Conservation (phyloP, 2,113 vertebrate genomes). For the Diglossa brunneiventris region DNA sequence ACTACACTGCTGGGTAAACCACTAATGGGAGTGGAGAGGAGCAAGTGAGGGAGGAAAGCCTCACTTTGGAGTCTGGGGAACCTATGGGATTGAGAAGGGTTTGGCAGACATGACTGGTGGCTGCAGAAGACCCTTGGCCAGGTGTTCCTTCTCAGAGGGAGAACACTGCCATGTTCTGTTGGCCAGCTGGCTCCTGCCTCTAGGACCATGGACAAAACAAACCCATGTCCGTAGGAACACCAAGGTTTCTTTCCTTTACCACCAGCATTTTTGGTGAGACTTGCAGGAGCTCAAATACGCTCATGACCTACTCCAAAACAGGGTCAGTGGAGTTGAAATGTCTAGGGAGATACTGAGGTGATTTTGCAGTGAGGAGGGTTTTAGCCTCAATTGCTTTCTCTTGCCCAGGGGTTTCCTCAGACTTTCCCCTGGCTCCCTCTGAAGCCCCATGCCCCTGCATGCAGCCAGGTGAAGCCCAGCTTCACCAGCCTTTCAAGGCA, state of each 20-base stretch:
- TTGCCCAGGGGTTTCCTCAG: background rate
- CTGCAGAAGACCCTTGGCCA: background rate
- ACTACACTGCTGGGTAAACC: background rate
- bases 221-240: background rate
- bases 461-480: background rate
- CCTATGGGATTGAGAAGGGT: background rate
- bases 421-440: background rate
- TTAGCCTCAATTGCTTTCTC: background rate
- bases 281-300: background rate
- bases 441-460: background rate
- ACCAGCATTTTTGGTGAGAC: background rate
- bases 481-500: background rate
- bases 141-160: background rate
- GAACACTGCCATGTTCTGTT: background rate
- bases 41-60: background rate
- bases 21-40: background rate
- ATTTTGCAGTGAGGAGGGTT: background rate
- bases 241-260: background rate
- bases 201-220: background rate
- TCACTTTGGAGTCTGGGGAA: background rate
- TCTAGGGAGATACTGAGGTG: background rate
- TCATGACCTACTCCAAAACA: rapidly evolving
- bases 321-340: background rate
- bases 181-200: background rate
- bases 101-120: background rate